Evolutionary conservation across 2,797 vertebrate genomes (phyloP).

Genomic region (Myotis daubentonii): DNA sequence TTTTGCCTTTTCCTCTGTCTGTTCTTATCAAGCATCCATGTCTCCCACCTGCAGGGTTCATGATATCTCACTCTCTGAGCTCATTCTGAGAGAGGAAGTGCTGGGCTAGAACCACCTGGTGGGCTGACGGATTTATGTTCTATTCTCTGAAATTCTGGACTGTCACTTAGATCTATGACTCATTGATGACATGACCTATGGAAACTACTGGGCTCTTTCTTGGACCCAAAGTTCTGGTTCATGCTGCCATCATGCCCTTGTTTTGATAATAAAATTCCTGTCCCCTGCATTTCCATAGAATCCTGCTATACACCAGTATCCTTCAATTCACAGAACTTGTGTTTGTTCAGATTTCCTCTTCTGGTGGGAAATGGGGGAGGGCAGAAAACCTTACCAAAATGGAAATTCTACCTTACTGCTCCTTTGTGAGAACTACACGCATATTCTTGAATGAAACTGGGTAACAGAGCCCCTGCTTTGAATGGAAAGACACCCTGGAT

Average conservation of each 20-base stretch:
- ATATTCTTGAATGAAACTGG: not conserved
- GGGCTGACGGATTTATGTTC: conserved; percentile 35
- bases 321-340: not conserved
- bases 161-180: not conserved
- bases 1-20: not conserved
- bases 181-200: not conserved
- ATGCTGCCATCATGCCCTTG: not conserved
- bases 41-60: not conserved
- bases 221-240: not conserved
- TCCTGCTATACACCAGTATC: not conserved
- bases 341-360: conserved; percentile 1
- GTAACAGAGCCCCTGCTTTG: not conserved
- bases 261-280: not conserved
- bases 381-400: not conserved
- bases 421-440: conserved; percentile 2
- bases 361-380: no score
- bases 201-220: not conserved
- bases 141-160: conserved; percentile 23
- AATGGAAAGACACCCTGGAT: not conserved
- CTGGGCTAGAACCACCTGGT: not conserved
- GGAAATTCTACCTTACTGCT: not conserved
- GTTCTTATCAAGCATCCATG: not conserved
- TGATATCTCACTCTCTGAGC: conserved; percentile 37
- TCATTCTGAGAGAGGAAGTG: conserved; percentile 30
- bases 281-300: not conserved